These are phyloP conservation scores for Zaprionus ornatus DNA, from an alignment of 1,140 invertebrate species.

Conservation along the genomic window DNA sequence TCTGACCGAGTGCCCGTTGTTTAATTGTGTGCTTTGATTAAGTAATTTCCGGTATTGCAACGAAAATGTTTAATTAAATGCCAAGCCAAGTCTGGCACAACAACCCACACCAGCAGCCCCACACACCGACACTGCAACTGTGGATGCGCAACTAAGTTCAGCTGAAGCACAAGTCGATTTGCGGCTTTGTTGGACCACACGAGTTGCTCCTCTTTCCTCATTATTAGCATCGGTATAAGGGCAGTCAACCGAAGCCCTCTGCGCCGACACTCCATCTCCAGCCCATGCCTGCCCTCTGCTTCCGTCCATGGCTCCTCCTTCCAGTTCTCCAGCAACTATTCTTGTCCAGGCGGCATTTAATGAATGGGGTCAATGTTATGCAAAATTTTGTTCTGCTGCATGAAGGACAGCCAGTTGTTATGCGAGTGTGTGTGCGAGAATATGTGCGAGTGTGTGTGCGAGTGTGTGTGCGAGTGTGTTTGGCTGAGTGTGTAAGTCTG, in stretches of 20 bases:
- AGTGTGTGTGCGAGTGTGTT: background rate
- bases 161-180: constrained; percentile 30
- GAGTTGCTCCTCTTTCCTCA: constrained; percentile 28
- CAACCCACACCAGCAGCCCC: background rate
- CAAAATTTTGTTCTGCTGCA: constrained; percentile 55
- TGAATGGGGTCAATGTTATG: constrained; percentile 71
- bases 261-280: background rate
- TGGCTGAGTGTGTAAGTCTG: constrained; percentile 10
- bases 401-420: background rate
- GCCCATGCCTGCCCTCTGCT: background rate
- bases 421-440: background rate
- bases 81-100: constrained; percentile 9
- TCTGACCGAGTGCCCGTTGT: background rate
- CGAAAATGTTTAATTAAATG: constrained; percentile 75
- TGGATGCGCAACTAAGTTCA: background rate
- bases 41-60: constrained; percentile 68
- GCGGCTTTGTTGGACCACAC: constrained; percentile 60
- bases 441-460: background rate
- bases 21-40: constrained; percentile 41
- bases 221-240: constrained; percentile 72
- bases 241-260: constrained; percentile 47
- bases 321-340: background rate
- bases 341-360: constrained; percentile 45
- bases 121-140: constrained; percentile 10
- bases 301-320: too few species aligned